Percentiles rank a stretch among this genome's conserved stretches.
These are phyloP conservation scores for Merodon equestris DNA, from an alignment of 2,888 invertebrate genomes.

Conservation along the genomic window DNA sequence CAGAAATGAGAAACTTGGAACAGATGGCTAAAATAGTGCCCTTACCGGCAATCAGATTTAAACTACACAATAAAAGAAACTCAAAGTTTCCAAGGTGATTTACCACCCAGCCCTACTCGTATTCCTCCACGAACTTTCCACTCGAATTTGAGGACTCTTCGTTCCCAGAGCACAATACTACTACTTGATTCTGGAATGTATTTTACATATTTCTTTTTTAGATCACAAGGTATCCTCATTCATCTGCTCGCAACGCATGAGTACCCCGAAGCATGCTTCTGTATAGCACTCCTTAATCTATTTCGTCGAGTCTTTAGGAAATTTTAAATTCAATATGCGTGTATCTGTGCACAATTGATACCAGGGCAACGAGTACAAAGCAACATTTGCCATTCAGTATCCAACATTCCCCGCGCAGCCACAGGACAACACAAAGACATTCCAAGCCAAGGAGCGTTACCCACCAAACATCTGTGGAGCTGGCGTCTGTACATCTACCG, in stretches of 20 bases:
- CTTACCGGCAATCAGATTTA: too few species aligned
- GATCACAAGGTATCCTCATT: conserved; percentile 5
- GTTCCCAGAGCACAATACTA: neutral
- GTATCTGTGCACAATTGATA: conserved; percentile 5
- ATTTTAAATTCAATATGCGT: conserved; percentile 58
- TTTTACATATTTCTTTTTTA: neutral
- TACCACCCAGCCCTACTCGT: too few species aligned
- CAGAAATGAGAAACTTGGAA: too few species aligned
- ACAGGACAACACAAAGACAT: conserved; percentile 41
- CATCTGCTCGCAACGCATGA: conserved; percentile 18
- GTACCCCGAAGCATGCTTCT: conserved; percentile 10
- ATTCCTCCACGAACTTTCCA: too few species aligned
- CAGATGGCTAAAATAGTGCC: too few species aligned
- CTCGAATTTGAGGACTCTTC: neutral
- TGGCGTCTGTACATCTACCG: conserved; percentile 17
- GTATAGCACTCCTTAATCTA: conserved; percentile 56
- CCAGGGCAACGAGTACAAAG: conserved; percentile 41
- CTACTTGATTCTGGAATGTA: neutral
- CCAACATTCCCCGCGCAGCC: conserved; percentile 36
- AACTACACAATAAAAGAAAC: too few species aligned
- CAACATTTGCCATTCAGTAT: conserved; percentile 14
- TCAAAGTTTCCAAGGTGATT: too few species aligned
- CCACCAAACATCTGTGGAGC: conserved; percentile 4
- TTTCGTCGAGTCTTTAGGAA: conserved; percentile 54
- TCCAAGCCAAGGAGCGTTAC: conserved; percentile 22